Conservation (phyloP, 1,140 invertebrate genomes). For the Hesperophylax magnus region DNA sequence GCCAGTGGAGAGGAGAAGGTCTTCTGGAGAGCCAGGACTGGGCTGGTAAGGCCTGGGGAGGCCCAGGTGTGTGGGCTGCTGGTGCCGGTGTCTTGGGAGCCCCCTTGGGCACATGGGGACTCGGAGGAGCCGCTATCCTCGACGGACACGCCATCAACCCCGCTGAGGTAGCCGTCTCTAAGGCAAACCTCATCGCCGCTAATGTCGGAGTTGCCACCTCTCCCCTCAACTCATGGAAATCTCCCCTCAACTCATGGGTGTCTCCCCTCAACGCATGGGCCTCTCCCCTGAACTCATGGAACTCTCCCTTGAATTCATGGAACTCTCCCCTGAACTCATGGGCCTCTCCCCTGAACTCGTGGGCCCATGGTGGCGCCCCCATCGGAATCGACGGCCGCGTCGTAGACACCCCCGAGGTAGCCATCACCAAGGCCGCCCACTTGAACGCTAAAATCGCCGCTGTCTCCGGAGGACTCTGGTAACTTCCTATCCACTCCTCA, state of each 20-base stretch:
- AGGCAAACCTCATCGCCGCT: too few relatives aligned
- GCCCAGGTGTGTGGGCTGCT: slow-evolving; percentile 56
- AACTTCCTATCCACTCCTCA: not conserved
- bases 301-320: slow-evolving; percentile 57
- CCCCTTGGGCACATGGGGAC: too few relatives aligned
- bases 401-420: slow-evolving; percentile 67
- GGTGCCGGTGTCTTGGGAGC: not conserved
- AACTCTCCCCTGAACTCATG: not conserved
- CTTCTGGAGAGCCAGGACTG: slow-evolving; percentile 32
- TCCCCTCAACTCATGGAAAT: not conserved
- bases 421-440: slow-evolving; percentile 58
- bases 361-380: too few relatives aligned
- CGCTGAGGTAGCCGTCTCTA: too few relatives aligned
- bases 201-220: not conserved
- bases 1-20: slow-evolving; percentile 36
- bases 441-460: slow-evolving; percentile 54
- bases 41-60: slow-evolving; percentile 54
- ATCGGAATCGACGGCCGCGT: slow-evolving; percentile 27
- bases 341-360: not conserved
- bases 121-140: too few relatives aligned
- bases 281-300: not conserved
- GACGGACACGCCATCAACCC: too few relatives aligned
- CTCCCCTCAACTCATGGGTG: not conserved
- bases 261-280: too few relatives aligned
- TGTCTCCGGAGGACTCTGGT: slow-evolving; percentile 2